These are phyloP conservation scores for Halocynthia roretzi DNA, from an alignment of 23 tunicate species.

Conservation along the genomic window DNA sequence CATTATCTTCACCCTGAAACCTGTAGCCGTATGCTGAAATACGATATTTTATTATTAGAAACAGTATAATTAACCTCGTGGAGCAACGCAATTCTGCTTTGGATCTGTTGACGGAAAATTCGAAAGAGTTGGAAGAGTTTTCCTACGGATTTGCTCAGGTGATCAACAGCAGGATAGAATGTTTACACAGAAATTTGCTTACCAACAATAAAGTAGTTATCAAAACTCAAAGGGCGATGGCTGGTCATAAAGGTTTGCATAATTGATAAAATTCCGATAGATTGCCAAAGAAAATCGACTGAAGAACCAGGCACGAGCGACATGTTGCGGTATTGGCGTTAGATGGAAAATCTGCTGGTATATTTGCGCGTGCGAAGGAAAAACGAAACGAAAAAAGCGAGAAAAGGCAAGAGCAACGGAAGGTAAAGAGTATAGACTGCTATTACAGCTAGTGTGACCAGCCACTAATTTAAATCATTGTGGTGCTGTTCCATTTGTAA, in stretches of 20 bases:
- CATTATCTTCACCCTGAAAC: neutral
- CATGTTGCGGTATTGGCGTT: slow-evolving; percentile 49
- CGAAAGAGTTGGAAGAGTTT: slow-evolving; percentile 24
- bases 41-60: neutral
- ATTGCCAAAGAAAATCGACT: slow-evolving; percentile 25
- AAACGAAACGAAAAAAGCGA: slow-evolving; percentile 6
- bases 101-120: slow-evolving; percentile 1
- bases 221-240: no score
- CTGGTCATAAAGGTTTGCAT: no score
- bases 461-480: no score
- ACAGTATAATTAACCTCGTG: slow-evolving; percentile 13
- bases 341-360: slow-evolving; percentile 46
- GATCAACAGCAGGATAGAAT: no score
- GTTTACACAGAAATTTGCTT: no score
- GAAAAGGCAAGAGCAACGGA: no score
- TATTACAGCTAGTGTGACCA: no score
- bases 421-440: no score
- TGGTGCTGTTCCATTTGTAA: no score
- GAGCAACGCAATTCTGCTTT: slow-evolving; percentile 26
- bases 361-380: slow-evolving; percentile 39
- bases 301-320: slow-evolving; percentile 31
- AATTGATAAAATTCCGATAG: neutral
- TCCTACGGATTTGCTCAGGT: slow-evolving; percentile 41
- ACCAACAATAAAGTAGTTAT: no score
- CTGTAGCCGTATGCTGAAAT: neutral